Base-by-base conservation (phyloP, 2,113 vertebrate genomes). In the Vulpes ferrilata region DNA sequence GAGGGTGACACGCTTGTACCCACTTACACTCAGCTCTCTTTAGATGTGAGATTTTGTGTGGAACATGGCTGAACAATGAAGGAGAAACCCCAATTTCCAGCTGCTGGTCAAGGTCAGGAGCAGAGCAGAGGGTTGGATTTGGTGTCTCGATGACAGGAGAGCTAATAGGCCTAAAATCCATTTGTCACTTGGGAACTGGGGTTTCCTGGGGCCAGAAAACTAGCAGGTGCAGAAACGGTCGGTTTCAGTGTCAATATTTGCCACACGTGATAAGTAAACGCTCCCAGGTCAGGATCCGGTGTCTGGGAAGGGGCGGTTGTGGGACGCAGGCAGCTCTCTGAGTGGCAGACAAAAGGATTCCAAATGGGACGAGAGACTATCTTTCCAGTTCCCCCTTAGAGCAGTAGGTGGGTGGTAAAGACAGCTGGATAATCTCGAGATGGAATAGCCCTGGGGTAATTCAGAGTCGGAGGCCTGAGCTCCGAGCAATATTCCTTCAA, bases 171-270 rank as follows among this genome's bases (percentile, higher is more conserved):
- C 71, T 96, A 85, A 87, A 88, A 88, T 81, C 59, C 59, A 27
- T 60, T 43, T 57, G 87, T 78, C 83, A 20, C 92, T 80, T 96
- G 87, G 96, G 83, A 93, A 81, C 74, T 0, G 0, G 96, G 81
- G 73, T 92, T 92, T 97, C 95, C 94, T 88, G 95, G 95, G 97
- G 96, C 95, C 35, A 38, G 84, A 84, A 95, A 80, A 51, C 80
- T 65, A 94, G 92, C 92, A 92, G 92, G 79, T 3, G 5, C 93
- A 65, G 88, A 67, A 55, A 48, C 62, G 43, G 89, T 59, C 71
- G 74, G 73, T 92, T 92, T 95, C 83, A 27, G 19, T 80, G 69
- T 97, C 83, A 93, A 60, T 96, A 93, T 96, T 97, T 97, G 89
- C 80, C 69, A 69, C 51, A 13, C 10, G 1, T 4, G 22, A 53